Evolutionary conservation across 2,797 vertebrate genomes (phyloP), one percentile per base, ranked within the genome.

Genomic region (Melanotaenia trifasciata): DNA sequence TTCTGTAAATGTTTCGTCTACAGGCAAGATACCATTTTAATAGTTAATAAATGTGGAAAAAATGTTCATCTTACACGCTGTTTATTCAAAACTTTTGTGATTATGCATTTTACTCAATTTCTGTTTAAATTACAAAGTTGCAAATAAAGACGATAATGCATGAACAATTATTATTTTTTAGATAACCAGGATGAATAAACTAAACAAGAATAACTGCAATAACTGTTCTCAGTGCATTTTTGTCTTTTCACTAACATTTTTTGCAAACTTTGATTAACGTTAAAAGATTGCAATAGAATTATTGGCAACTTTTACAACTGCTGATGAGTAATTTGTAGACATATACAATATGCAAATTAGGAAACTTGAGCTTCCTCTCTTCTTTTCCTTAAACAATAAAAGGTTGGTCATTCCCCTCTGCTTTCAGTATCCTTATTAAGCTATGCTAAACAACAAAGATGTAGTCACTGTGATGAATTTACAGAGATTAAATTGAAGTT

Each of bases 131-230:
- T 7, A 58, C 4, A 33, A 68, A 58, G 76, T 16, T 36, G 1
- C 36, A 71, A 64, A 71, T 20, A 6, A n/a, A 67, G 11, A 64
- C 43, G 5, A 64, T 32, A 62, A 24, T 40, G 11, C 9, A 64
- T 38, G 33, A 43, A 13, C 74, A 74, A 70, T 66, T 24, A 36
- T 65, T 60, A 57, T 67, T 64, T 64, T 64, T 75, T 75, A 32
- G 62, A 36, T 56, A 62, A 72, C 70, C 6, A 65, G 59, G 60
- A 6, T 72, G 45, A 79, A 78, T 59, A 24, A 72, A 67, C 2
- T 56, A 4, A 69, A 58, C 8, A 72, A 59, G 73, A 16, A 40
- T 61, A 69, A 54, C 10, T 20, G 8, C 38, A 16, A 47, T 58
- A 69, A 54, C 12, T 20, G 8, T 51, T 24, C 20, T 13, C 1